phyloP scores from a whole-genome alignment of 2,888 invertebrate species.

The Ecliptopera silaceata region DNA sequence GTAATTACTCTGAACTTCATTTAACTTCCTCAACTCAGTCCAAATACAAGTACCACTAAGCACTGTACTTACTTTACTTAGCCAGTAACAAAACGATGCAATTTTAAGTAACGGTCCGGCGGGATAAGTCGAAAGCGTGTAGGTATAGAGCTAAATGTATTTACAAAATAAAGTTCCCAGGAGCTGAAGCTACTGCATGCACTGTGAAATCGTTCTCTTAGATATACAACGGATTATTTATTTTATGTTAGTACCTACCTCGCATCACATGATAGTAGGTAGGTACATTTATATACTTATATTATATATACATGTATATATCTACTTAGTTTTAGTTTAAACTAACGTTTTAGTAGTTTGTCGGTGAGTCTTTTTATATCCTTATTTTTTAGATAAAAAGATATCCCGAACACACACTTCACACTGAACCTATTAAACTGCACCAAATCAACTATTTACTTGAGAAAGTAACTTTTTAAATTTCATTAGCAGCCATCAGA shows the following conservation, averaged over 20 bases:
- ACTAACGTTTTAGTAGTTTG: constrained; percentile 11
- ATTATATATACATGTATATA: neutral
- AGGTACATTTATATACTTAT: constrained; percentile 19
- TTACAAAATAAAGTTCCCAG: constrained; percentile 40
- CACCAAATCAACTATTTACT: neutral
- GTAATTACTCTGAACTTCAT: constrained; percentile 79
- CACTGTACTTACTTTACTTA: constrained; percentile 73
- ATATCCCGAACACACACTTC: neutral
- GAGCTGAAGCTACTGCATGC: constrained; percentile 22
- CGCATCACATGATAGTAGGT: constrained; percentile 19
- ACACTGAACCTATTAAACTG: neutral
- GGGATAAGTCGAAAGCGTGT: constrained; percentile 58
- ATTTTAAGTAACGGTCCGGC: constrained; percentile 70
- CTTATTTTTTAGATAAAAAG: neutral
- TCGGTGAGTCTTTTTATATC: neutral
- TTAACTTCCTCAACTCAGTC: constrained; percentile 77
- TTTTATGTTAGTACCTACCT: constrained; percentile 19
- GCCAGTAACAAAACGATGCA: constrained; percentile 73
- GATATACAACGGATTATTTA: constrained; percentile 33
- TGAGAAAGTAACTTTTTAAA: neutral
- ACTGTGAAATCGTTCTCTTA: constrained; percentile 23
- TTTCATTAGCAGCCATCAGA: no score
- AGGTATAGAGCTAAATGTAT: constrained; percentile 42
- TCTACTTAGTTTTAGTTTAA: constrained; percentile 1
- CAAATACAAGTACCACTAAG: constrained; percentile 75